These are phyloP conservation scores for Drosophila orosa DNA, from an alignment of 1,140 invertebrate genomes.

Conservation along the genomic window DNA sequence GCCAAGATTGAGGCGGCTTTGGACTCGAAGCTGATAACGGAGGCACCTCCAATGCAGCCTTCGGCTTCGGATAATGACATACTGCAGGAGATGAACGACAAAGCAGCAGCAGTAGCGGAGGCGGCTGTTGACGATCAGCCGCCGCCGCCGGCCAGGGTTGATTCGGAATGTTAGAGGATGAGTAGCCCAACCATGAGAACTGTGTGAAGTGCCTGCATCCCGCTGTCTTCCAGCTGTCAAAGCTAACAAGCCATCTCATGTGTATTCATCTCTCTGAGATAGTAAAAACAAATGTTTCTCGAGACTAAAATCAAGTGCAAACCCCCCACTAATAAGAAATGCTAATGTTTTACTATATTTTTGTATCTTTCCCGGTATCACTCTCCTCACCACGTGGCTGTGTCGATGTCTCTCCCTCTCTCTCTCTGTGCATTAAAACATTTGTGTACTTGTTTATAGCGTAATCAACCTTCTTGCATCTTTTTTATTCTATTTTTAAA, in stretches of 20 bases:
- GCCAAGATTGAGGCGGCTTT: conserved; percentile 61
- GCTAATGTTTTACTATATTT: conserved; percentile 52
- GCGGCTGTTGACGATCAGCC: conserved; percentile 10
- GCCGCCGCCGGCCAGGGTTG: conserved; percentile 34
- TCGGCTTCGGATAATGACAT: conserved; percentile 33
- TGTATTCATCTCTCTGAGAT: conserved; percentile 19
- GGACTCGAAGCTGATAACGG: conserved; percentile 68
- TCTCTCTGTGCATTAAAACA: conserved; percentile 34
- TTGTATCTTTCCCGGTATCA: conserved; percentile 66
- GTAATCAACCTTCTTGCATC: conserved; percentile 79
- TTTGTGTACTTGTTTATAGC: conserved; percentile 59
- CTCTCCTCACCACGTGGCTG: conserved; percentile 40
- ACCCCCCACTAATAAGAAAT: neutral
- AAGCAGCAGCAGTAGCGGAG: conserved; percentile 27
- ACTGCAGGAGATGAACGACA: conserved; percentile 43
- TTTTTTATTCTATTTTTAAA: conserved; percentile 83
- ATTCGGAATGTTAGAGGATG: conserved; percentile 75
- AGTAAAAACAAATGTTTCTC: neutral
- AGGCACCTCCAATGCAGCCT: conserved; percentile 56
- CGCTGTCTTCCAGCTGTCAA: conserved; percentile 31
- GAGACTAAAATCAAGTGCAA: neutral
- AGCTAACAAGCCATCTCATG: conserved; percentile 4
- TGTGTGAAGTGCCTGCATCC: conserved; percentile 37
- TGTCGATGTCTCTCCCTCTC: conserved; percentile 7
- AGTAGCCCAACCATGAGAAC: conserved; percentile 55